These are phyloP conservation scores for Psittacula echo DNA, from an alignment of 2,797 vertebrate species.

Conservation along the genomic window DNA sequence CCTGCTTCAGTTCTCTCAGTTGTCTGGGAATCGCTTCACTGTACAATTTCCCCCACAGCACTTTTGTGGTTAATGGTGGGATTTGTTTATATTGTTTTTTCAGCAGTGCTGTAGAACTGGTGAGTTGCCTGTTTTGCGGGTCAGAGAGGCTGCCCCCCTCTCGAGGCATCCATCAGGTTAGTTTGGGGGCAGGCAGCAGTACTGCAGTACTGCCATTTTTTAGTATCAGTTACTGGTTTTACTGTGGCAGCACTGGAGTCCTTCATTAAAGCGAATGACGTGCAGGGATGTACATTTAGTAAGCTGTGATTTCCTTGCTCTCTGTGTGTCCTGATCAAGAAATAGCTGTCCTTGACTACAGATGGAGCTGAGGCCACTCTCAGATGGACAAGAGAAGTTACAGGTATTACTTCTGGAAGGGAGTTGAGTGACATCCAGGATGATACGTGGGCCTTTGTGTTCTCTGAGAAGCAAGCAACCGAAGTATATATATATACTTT, in stretches of 20 bases:
- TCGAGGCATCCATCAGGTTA: neutral
- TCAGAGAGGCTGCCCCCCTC: neutral
- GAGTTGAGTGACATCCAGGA: neutral
- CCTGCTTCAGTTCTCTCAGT: neutral
- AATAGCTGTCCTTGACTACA: neutral
- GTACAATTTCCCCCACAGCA: rapidly evolving
- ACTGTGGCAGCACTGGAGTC: neutral
- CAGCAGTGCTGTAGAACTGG: neutral
- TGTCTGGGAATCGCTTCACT: neutral
- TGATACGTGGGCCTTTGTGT: neutral
- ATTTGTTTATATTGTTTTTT: neutral
- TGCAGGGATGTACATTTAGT: neutral
- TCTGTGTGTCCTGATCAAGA: neutral
- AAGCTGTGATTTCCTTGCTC: neutral
- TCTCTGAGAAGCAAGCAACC: neutral
- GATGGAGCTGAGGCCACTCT: rapidly evolving
- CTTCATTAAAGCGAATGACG: neutral
- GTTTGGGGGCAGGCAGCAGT: neutral
- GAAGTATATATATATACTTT: neutral
- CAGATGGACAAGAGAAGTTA: neutral
- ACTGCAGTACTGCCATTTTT: neutral
- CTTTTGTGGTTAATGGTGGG: neutral
- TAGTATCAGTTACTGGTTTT: neutral
- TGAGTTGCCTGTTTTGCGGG: neutral
- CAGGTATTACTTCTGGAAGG: neutral